Evolutionary conservation across 2,113 vertebrate species (phyloP), one percentile per base, ranked within the genome.

Genomic region (Oostethus manadensis): DNA sequence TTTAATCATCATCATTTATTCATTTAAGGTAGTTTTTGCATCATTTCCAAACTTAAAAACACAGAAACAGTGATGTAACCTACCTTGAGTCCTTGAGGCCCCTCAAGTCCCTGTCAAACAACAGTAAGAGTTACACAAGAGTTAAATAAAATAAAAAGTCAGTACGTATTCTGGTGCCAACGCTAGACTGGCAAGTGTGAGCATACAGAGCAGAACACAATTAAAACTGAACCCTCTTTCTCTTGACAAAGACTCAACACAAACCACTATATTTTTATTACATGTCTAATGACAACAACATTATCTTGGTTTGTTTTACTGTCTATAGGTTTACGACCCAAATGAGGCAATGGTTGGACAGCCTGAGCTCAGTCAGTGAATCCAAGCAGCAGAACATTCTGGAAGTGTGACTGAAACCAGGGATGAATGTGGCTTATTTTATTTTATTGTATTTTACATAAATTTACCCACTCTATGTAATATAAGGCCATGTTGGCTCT

Each of bases 61-160:
- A 50, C 21, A 50, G 14, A 15, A 51, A 16, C 38, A 42, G 38
- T 4, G 14, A 55, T n/a, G 42, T 83, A 88, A 82, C 80, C 56
- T 93, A 98, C 95, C 93, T 95, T 95, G 79, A 69, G 87, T 90
- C 96, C 96, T 57, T 89, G 90, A 82, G 94, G 94, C 51, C 96
- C 96, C 78, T 92, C 86, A 69, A 92, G 94, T 87, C 95, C 96
- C 95, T 99, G 73, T 57, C 87, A 92, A 80, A 62, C 46, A 66
- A 35, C 48, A 64, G 29, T 33, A 7, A 33, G 44, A 48, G 14
- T 63, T 22, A 35, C n/a, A 59, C 15, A 70, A 35, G 59, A 8
- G 57, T 50, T 18, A 50, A 8, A 18, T 48, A 5, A 8, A 8
- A 8, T 20, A 11, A 18, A 48, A 20, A 18, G n/a, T 48, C 46